phyloP scores from a whole-genome alignment of 2,888 invertebrate genomes.

The Platerodrilus igneus region DNA sequence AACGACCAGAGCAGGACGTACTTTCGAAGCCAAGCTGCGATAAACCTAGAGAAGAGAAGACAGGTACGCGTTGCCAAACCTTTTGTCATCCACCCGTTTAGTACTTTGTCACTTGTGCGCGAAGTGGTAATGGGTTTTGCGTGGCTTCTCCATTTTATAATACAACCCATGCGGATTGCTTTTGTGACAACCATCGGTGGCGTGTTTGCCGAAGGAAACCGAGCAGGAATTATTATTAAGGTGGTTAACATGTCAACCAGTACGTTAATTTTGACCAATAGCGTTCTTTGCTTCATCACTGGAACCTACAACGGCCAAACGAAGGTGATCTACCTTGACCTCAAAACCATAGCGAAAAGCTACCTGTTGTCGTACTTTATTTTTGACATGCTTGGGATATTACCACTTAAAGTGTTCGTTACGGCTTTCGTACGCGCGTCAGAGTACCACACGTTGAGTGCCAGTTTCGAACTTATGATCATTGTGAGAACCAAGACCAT shows the following conservation, averaged over 20 bases:
- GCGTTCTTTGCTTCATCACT: conserved; percentile 39
- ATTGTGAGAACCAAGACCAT: conserved; percentile 13
- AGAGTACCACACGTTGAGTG: background rate
- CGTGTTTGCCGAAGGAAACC: background rate
- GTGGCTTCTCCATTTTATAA: conserved; percentile 20
- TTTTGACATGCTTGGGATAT: conserved; percentile 21
- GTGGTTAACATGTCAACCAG: conserved; percentile 30
- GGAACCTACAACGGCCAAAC: conserved; percentile 32
- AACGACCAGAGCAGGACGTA: conserved; percentile 36
- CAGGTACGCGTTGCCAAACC: conserved; percentile 36
- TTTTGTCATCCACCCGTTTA: conserved; percentile 45
- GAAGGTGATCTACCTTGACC: conserved; percentile 25
- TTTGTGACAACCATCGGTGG: conserved; percentile 2
- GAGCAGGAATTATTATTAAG: conserved; percentile 15
- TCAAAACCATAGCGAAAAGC: conserved; percentile 16
- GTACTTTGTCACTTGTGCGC: conserved; percentile 23
- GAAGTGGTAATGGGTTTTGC: conserved; percentile 20
- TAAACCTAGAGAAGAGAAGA: conserved; percentile 40
- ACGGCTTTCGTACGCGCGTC: background rate
- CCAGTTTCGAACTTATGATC: conserved; percentile 7
- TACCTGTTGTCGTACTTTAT: conserved; percentile 25
- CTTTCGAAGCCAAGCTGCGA: conserved; percentile 40
- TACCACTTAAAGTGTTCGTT: conserved; percentile 11
- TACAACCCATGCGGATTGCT: conserved; percentile 20
- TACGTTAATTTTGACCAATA: too few relatives aligned